A percentile compares a stretch with the other conserved stretches of the same genome.
Conservation (phyloP, 2,113 vertebrate species). For the Pseudorasbora parva region DNA sequence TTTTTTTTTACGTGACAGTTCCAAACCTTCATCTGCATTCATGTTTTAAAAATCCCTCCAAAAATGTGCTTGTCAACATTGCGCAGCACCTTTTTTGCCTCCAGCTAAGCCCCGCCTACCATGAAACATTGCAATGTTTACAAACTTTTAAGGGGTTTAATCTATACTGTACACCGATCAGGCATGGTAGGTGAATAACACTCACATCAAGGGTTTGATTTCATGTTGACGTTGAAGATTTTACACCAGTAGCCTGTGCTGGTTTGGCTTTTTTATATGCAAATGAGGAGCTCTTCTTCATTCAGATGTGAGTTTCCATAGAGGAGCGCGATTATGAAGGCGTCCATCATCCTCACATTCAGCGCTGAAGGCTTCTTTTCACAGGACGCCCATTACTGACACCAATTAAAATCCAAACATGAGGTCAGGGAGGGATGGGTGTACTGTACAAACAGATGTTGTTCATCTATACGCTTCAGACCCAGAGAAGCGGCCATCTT, state of each 20-base stretch:
- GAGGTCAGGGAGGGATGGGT: not conserved
- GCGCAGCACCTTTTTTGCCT: no score
- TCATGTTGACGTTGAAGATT: no score
- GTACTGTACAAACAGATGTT: constrained; percentile 14
- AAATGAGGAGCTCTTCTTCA: not conserved
- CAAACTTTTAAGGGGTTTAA: no score
- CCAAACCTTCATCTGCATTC: no score
- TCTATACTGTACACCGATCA: no score
- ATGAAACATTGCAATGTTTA: no score
- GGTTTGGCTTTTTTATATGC: not conserved
- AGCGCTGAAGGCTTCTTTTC: not conserved
- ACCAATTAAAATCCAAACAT: not conserved
- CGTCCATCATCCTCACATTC: not conserved
- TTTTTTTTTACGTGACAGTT: no score
- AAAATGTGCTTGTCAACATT: no score
- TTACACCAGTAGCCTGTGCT: not conserved
- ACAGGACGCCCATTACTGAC: not conserved
- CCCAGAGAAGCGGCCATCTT: not conserved
- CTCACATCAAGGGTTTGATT: not conserved
- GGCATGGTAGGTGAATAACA: no score
- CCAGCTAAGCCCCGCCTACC: no score
- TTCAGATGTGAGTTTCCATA: not conserved
- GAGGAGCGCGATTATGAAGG: not conserved
- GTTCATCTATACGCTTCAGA: not conserved
- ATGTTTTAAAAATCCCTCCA: no score